These are phyloP conservation scores for Eulemur coronatus DNA, from an alignment of 2,797 vertebrate species.

Conservation along the genomic window DNA sequence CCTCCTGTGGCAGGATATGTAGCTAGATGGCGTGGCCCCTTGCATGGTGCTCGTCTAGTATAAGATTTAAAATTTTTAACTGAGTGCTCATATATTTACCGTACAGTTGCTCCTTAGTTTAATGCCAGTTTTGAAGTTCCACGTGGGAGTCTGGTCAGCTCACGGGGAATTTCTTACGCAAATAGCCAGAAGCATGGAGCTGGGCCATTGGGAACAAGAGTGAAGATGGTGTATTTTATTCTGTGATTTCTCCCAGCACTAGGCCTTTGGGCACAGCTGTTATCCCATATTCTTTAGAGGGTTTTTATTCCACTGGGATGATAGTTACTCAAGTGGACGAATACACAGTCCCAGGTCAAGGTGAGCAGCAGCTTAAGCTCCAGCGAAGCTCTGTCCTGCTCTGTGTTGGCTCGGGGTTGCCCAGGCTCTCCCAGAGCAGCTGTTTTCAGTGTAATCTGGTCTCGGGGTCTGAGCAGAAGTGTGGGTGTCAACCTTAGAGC, in stretches of 20 bases:
- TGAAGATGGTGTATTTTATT: background rate
- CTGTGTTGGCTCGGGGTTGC: rapidly evolving
- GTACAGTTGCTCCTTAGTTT: background rate
- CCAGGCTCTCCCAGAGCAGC: background rate
- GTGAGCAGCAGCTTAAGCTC: background rate
- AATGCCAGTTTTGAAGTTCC: background rate
- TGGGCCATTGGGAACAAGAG: background rate
- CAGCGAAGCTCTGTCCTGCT: background rate
- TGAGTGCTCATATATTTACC: rapidly evolving
- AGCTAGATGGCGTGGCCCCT: background rate
- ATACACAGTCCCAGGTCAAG: rapidly evolving
- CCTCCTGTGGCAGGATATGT: background rate
- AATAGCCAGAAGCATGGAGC: background rate
- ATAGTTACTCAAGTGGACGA: background rate
- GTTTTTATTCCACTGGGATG: background rate
- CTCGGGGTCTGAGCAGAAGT: background rate
- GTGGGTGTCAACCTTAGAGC: background rate
- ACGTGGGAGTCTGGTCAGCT: rapidly evolving
- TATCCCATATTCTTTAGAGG: background rate
- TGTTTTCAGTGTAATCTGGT: background rate
- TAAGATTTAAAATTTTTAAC: background rate
- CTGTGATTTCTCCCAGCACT: background rate
- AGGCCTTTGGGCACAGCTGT: background rate
- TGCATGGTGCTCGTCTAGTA: background rate
- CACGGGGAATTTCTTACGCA: background rate